phyloP scores from a whole-genome alignment of 2,113 vertebrate species.

The Eleginops maclovinus region DNA sequence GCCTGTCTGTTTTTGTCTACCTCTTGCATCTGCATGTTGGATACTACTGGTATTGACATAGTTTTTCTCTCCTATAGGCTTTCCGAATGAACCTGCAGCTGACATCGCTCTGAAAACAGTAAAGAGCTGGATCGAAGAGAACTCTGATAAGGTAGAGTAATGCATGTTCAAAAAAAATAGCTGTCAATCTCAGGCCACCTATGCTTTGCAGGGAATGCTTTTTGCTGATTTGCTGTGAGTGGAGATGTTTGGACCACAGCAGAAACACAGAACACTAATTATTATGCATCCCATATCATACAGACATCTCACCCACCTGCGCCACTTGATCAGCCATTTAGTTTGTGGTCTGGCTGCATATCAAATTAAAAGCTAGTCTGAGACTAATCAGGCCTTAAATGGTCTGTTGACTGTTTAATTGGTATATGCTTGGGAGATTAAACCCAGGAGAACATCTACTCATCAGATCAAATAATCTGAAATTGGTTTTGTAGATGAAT shows the following conservation, averaged over 20 bases:
- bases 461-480: constrained; percentile 62
- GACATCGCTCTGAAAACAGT: constrained; percentile 90
- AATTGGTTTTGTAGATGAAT: constrained; percentile 57
- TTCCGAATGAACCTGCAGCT: constrained; percentile 96
- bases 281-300: constrained; percentile 39
- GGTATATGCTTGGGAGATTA: constrained; percentile 58
- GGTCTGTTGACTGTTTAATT: constrained; percentile 78
- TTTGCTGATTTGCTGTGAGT: constrained; percentile 29
- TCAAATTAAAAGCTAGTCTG: constrained; percentile 80
- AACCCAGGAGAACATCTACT: constrained; percentile 61
- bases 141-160: constrained; percentile 88
- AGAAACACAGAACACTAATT: constrained; percentile 53
- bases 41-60: constrained; percentile 55
- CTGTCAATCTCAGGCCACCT: constrained; percentile 14
- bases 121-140: constrained; percentile 92
- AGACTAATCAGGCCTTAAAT: constrained; percentile 77
- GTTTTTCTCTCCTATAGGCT: constrained; percentile 84
- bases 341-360: constrained; percentile 67
- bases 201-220: constrained; percentile 13
- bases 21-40: constrained; percentile 44
- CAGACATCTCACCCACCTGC: constrained; percentile 56
- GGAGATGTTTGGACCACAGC: constrained; percentile 39
- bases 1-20: constrained; percentile 45
- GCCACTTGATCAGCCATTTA: constrained; percentile 58
- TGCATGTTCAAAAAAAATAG: constrained; percentile 24